phyloP scores from a whole-genome alignment of 2,888 invertebrate species.

The Meganola albula region DNA sequence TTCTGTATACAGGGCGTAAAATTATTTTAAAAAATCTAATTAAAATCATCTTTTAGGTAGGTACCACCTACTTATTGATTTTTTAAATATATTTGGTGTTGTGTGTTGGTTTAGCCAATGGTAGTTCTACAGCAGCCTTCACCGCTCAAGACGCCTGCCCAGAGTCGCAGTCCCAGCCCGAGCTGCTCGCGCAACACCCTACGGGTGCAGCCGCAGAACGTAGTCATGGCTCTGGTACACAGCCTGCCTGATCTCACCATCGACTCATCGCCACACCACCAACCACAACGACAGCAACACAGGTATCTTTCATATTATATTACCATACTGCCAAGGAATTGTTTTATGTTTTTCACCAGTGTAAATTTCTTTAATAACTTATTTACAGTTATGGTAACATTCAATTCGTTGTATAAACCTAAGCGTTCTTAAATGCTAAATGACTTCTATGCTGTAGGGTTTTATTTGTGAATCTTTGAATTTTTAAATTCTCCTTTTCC shows the following conservation, averaged over 20 bases:
- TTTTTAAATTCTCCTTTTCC: too few species aligned
- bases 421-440: too few species aligned
- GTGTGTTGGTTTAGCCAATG: slow-evolving; percentile 17
- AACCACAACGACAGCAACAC: slow-evolving; percentile 15
- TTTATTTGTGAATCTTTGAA: too few species aligned
- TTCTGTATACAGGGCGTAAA: too few species aligned
- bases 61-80: too few species aligned
- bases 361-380: not conserved
- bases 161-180: slow-evolving; percentile 30
- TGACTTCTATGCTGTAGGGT: too few species aligned
- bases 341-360: not conserved
- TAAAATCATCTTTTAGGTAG: too few species aligned
- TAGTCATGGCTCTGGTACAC: slow-evolving; percentile 82
- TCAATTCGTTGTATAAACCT: too few species aligned
- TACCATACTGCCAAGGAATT: not conserved
- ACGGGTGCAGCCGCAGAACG: slow-evolving; percentile 82
- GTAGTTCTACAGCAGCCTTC: slow-evolving; percentile 31
- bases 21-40: too few species aligned
- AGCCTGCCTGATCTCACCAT: slow-evolving; percentile 85
- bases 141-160: slow-evolving; percentile 20
- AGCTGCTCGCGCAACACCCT: slow-evolving; percentile 59
- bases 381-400: too few species aligned
- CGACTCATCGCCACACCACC: slow-evolving; percentile 41
- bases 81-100: not conserved
- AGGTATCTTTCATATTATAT: too few species aligned